Conservation (phyloP, 2,888 invertebrate species). For the Rhaphigaster nebulosa region DNA sequence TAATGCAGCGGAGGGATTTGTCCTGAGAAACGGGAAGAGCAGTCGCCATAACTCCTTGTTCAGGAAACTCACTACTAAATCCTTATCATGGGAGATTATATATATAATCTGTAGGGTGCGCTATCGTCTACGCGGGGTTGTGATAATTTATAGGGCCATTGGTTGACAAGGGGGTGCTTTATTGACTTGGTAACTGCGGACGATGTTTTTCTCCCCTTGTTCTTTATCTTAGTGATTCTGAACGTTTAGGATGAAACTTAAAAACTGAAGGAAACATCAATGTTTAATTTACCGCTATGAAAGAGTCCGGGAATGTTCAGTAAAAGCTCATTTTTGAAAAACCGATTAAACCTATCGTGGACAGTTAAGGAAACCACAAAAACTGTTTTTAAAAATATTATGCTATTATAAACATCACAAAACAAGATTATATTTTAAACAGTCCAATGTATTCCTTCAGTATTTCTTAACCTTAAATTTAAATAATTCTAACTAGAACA, state of each 20-base stretch:
- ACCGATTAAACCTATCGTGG: no score
- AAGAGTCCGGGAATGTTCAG: not conserved
- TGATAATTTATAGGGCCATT: conserved; percentile 12
- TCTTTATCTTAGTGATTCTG: not conserved
- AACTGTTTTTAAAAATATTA: no score
- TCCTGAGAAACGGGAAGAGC: conserved; percentile 22
- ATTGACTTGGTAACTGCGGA: not conserved
- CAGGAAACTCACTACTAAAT: conserved; percentile 57
- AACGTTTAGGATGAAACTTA: not conserved
- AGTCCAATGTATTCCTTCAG: no score
- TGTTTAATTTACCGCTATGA: not conserved
- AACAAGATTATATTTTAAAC: no score
- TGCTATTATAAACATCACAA: no score
- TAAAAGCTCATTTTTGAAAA: no score
- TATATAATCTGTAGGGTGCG: conserved; percentile 47
- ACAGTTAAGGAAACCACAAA: no score
- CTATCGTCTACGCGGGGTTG: conserved; percentile 11
- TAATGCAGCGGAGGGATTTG: conserved; percentile 45
- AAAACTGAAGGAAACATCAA: not conserved
- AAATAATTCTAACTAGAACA: no score
- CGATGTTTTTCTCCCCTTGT: not conserved
- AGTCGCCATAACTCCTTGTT: conserved; percentile 53
- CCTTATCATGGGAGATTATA: conserved; percentile 51
- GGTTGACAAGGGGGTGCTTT: conserved; percentile 29
- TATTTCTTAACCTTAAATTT: no score